These are phyloP conservation scores for Lathamus discolor DNA, from an alignment of 2,113 vertebrate genomes.

Conservation along the genomic window DNA sequence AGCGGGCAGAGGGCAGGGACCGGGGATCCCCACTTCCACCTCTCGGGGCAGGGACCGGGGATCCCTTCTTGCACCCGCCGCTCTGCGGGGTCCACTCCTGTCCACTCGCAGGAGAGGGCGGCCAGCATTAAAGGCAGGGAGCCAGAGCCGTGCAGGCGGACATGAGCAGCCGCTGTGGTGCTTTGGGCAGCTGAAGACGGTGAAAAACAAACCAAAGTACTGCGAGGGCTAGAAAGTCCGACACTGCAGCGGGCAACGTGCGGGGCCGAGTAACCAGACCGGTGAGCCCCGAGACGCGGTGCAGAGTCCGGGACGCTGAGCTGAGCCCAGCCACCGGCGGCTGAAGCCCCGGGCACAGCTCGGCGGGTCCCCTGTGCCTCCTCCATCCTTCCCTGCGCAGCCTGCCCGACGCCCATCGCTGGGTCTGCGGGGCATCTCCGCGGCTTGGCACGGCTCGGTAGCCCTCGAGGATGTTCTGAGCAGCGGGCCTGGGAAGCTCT, in stretches of 20 bases:
- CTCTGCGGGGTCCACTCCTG: not conserved
- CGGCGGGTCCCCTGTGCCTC: not conserved
- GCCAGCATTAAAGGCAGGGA: too few relatives aligned
- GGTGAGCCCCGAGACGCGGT: not conserved
- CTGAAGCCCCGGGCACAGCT: not conserved
- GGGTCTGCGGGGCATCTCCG: not conserved
- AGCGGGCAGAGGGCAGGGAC: too few relatives aligned
- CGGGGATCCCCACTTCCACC: too few relatives aligned
- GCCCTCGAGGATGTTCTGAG: not conserved
- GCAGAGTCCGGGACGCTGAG: not conserved
- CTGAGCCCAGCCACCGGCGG: not conserved
- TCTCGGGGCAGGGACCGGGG: not conserved
- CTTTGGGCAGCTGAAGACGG: not conserved
- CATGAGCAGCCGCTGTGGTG: not conserved
- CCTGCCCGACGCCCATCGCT: not conserved
- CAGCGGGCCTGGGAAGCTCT: conserved; percentile 4
- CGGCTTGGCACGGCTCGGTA: not conserved
- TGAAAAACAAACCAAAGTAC: not conserved
- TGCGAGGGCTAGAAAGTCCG: not conserved
- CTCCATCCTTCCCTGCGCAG: not conserved
- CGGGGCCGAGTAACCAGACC: not conserved
- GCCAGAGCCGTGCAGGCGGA: not conserved
- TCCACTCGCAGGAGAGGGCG: not conserved
- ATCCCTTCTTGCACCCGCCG: not conserved
- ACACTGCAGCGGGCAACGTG: not conserved